These are phyloP conservation scores for Alentia gelatinosa DNA, from an alignment of 2,888 invertebrate genomes.

Conservation along the genomic window DNA sequence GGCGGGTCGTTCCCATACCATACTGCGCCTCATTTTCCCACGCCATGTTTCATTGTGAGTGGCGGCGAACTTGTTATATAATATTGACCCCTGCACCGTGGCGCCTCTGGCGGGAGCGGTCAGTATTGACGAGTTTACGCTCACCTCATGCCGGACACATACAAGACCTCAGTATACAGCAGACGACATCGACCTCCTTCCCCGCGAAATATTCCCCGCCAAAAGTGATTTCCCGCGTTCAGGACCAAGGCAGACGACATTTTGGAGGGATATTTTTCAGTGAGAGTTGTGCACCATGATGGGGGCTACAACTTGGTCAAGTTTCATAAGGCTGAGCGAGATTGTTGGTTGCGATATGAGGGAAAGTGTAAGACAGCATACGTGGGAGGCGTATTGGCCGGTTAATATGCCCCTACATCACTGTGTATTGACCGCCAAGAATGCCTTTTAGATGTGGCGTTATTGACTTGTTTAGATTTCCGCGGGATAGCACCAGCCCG, in stretches of 20 bases:
- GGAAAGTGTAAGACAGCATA: neutral
- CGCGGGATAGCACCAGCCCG: neutral
- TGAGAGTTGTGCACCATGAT: neutral
- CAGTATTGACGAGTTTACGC: conserved; percentile 25
- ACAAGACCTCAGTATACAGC: neutral
- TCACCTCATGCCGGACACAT: neutral
- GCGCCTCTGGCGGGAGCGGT: neutral
- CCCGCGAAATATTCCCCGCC: neutral
- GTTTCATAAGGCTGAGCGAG: neutral
- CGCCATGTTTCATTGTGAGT: neutral
- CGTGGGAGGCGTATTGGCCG: neutral
- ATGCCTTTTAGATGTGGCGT: neutral
- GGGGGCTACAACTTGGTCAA: neutral
- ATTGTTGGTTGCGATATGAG: neutral
- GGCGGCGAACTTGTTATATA: neutral
- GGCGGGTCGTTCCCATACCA: too few relatives aligned
- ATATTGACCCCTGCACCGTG: neutral
- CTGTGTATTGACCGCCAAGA: neutral
- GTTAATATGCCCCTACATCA: neutral
- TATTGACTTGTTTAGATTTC: conserved; percentile 26
- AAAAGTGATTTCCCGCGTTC: neutral
- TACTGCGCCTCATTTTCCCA: neutral
- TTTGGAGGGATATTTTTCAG: neutral
- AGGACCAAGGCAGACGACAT: neutral
- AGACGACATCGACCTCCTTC: neutral